Evolutionary conservation across 2,797 vertebrate species (phyloP), one percentile per base, ranked within the genome.

Genomic region (Ptychobarbus kaznakovi): DNA sequence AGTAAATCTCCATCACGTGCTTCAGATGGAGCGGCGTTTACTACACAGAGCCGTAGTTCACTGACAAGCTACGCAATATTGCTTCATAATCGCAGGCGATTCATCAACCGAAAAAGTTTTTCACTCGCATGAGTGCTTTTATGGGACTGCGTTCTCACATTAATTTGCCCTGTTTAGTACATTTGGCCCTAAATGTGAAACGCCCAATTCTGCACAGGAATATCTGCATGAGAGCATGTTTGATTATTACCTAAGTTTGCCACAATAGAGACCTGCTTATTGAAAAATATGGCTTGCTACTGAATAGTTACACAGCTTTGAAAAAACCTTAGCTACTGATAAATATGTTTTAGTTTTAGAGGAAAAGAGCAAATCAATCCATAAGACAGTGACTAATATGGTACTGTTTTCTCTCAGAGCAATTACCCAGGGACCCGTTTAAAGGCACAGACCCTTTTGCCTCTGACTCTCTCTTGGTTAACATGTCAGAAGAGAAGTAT

Each of bases 361-460:
- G 84, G 32, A 44, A 9, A 53, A 49, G 20, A 61, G 25, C 13
- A 13, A 68, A 35, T 68, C 49, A 44, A 56, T 77, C 16, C 25
- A 12, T 51, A 16, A 65, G 28, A 86, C 72, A 46, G 18, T 56
- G 8, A 18, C 32, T 79, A 87, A 89, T 81, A 72, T 22, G 3
- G 1, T 68, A 51, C 70, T 78, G 28, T 84, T 84, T 84, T 84
- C 66, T 86, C 80, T 65, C 90, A 98, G 98, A 97, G 94, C 97
- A 96, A 72, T 97, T 99, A 80, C 95, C 96, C 87, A 94, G 95
- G 81, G 96, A 97, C 91, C 96, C 96, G 79, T 97, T 97, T 91
- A 97, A 95, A 95, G 96, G 96, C 90, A 96, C 95, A 49, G 96
- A 97, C 89, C 96, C 96, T n/a, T 97, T 97, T 93, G 96, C 96